Conservation (phyloP, 1,140 invertebrate genomes). For the Procambarus clarkii region DNA sequence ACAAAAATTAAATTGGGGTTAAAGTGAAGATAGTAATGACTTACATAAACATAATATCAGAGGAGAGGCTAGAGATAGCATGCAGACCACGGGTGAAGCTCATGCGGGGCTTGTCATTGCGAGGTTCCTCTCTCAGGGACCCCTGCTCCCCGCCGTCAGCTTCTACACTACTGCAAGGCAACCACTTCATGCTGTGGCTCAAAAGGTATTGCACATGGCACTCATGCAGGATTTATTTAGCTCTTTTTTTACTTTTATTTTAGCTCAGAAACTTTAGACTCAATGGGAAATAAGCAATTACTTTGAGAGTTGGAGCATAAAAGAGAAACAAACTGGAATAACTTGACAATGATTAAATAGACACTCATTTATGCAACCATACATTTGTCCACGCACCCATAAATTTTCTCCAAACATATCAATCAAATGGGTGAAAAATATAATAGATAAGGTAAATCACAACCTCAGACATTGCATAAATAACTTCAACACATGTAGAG, state of each 20-base stretch:
- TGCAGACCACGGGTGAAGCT: constrained; percentile 51
- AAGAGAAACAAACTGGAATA: background rate
- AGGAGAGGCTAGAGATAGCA: constrained; percentile 37
- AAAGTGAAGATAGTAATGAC: background rate
- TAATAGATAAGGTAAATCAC: too few species aligned
- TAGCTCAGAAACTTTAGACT: background rate
- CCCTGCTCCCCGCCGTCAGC: background rate
- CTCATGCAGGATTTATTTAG: background rate
- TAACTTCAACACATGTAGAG: too few species aligned
- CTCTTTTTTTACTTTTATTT: background rate
- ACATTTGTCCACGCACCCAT: background rate
- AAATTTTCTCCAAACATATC: too few species aligned
- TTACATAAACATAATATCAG: constrained; percentile 48
- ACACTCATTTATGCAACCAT: background rate
- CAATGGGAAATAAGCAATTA: background rate
- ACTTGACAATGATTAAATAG: background rate
- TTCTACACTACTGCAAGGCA: constrained; percentile 46
- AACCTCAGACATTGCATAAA: too few species aligned
- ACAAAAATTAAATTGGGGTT: background rate
- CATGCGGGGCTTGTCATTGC: constrained; percentile 14
- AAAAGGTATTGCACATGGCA: constrained; percentile 10
- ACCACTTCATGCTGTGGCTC: constrained; percentile 2
- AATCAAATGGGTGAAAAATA: too few species aligned
- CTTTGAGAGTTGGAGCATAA: background rate
- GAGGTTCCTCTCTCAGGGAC: background rate